Evolutionary conservation across 1,140 invertebrate species (phyloP), one percentile per base, ranked within the genome.

Genomic region (Eufriesea mexicana): DNA sequence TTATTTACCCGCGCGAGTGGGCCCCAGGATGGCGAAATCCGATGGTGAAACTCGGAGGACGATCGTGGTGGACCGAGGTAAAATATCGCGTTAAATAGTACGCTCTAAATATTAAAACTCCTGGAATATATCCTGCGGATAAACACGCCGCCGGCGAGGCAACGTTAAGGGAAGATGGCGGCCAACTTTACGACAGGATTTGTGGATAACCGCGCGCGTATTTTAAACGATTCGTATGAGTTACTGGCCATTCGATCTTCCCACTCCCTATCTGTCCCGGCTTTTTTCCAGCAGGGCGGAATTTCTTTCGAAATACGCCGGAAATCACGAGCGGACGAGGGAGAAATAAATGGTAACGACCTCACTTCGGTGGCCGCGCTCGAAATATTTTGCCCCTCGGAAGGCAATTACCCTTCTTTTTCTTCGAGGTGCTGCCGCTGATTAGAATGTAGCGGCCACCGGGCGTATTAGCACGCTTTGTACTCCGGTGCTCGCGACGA

Each of bases 191-290:
- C 54, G 77, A 49, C 14, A 49, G 25, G 54, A 71, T 71, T 61
- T n/a, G 20, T 12, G 54, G 54, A 71, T 49, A 71, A 79, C 55
- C n/a, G 28, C n/a, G 59, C 12, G 54, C 14, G 45, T 79, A 59
- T 61, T 71, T 79, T 49, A 55, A 67, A 71, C 57, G 77, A 79
- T 79, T n/a, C n/a, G 25, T 2, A 61, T n/a, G 42, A 79, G 25
- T 59, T 61, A 42, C 28, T n/a, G 54, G 45, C 5, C 25, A 12
- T 54, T 55, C 42, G n/a, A 79, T 59, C 25, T 79, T 10, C 54
- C 14, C 20, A 35, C 35, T 35, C 35, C 14, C 16, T 55, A 55
- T 66, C 28, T 18, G 23, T 8, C 5, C 2, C 28, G 16, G 8
- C 42, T 25, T 25, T 20, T 67, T 67, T 18, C n/a, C 0, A 4